Percentiles rank a stretch among this genome's conserved stretches.
These are phyloP conservation scores for Drosophila athabasca DNA, from an alignment of 1,140 invertebrate species.

Conservation along the genomic window DNA sequence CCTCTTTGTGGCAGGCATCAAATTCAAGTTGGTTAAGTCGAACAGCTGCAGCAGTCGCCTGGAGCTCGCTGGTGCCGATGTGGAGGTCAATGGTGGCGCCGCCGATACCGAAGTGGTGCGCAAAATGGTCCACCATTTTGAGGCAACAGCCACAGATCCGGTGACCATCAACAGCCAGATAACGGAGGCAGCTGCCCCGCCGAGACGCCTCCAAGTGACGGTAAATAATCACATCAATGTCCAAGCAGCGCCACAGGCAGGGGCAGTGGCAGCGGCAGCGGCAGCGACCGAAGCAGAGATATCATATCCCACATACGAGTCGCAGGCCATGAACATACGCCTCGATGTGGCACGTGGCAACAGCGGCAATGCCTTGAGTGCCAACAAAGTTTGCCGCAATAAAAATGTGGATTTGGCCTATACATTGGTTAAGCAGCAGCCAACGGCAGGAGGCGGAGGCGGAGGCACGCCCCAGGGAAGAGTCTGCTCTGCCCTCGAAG, in stretches of 20 bases:
- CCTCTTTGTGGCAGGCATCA: conserved; percentile 85
- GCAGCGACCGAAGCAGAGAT: conserved; percentile 15
- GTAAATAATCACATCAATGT: conserved; percentile 83
- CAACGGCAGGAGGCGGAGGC: conserved; percentile 2
- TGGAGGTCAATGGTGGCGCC: conserved; percentile 73
- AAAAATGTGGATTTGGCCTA: conserved; percentile 84
- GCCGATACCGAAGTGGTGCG: conserved; percentile 69
- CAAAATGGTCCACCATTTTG: conserved; percentile 80
- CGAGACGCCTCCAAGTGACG: conserved; percentile 63
- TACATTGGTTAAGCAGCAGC: conserved; percentile 70
- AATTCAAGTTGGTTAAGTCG: conserved; percentile 91
- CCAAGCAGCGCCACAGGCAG: conserved; percentile 20
- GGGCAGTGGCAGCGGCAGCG: conserved; percentile 10
- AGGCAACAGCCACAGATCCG: conserved; percentile 46
- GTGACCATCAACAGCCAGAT: conserved; percentile 69
- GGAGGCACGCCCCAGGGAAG: conserved; percentile 21
- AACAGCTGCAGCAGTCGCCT: conserved; percentile 93
- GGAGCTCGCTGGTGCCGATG: conserved; percentile 88
- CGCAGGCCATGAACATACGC: conserved; percentile 71
- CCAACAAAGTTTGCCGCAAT: conserved; percentile 79
- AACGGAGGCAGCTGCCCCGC: conserved; percentile 15
- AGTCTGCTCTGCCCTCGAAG: not conserved
- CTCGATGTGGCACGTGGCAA: conserved; percentile 60
- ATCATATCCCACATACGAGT: conserved; percentile 53
- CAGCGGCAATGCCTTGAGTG: conserved; percentile 50